phyloP scores from a whole-genome alignment of 2,888 invertebrate genomes.

The Hecatera dysodea region DNA sequence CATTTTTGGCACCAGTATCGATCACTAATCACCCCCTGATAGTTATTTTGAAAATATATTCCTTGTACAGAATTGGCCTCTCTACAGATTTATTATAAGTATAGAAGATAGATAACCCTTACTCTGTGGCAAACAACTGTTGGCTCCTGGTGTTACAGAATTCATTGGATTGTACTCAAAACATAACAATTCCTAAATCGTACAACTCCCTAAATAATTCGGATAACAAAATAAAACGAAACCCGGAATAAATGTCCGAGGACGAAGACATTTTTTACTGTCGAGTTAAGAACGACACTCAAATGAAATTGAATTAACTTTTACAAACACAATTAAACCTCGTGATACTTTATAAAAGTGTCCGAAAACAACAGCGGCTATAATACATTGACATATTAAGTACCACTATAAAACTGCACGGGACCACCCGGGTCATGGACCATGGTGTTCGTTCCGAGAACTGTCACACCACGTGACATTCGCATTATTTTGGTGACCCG shows the following conservation, averaged over 20 bases:
- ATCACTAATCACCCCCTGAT: too few species aligned
- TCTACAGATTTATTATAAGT: too few species aligned
- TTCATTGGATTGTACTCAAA: slow-evolving; percentile 11
- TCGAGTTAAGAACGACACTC: slow-evolving; percentile 42
- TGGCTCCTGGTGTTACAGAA: slow-evolving; percentile 29
- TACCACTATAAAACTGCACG: slow-evolving; percentile 76
- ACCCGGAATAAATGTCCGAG: slow-evolving; percentile 23
- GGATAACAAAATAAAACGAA: slow-evolving; percentile 12
- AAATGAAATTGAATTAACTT: slow-evolving; percentile 59
- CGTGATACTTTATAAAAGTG: slow-evolving; percentile 72
- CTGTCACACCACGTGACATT: slow-evolving; percentile 69
- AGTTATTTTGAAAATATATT: too few species aligned
- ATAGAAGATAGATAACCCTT: too few species aligned
- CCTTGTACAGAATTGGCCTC: too few species aligned
- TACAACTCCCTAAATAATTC: neutral
- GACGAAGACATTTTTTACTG: slow-evolving; percentile 39
- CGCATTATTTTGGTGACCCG: slow-evolving; percentile 72
- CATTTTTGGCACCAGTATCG: too few species aligned
- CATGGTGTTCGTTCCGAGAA: slow-evolving; percentile 74
- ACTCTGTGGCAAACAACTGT: slow-evolving; percentile 22
- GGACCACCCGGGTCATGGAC: slow-evolving; percentile 75
- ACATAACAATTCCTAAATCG: slow-evolving; percentile 7
- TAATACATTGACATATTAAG: slow-evolving; percentile 78
- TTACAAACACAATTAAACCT: slow-evolving; percentile 66
- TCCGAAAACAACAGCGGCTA: slow-evolving; percentile 73